Evolutionary conservation across 2,888 invertebrate species (phyloP), one percentile per base, ranked within the genome.

Genomic region (Tachina grossa): DNA sequence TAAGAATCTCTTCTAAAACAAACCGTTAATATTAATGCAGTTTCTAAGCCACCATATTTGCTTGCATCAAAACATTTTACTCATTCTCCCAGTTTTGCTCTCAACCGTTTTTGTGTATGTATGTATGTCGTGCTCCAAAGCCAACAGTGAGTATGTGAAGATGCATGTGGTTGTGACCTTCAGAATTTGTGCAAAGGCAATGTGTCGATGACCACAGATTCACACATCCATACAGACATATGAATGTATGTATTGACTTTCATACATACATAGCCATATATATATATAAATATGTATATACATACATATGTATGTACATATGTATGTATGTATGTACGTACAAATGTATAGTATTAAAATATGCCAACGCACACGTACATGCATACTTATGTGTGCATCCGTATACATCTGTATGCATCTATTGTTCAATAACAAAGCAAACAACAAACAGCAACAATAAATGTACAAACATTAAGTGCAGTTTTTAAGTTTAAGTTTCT

Each of bases 131-230:
- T 61, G 51, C 78, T 69, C 51, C 78, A 79, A 65, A 47, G 63
- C 87, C 90, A 87, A 59, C 68, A 75, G 76, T 76, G 55, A 63
- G 39, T 65, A 77, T 76, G 59, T 39, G 59, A 81, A 84, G 83
- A 84, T 89, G 88, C 83, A 87, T 92, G 92, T 92, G 91, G 92
- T 92, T 92, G 92, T 93, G 93, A 93, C 93, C 93, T 93, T 93
- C 93, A 93, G 91, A 93, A 92, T 93, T 92, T 92, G 92, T 92
- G 92, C 93, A 93, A 93, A 93, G 93, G 91, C 93, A 92, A 93
- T 93, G 93, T 93, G 93, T 93, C 93, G 93, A 93, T 93, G 93
- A 93, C 93, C 93, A 93, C 92, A 91, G 90, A 90, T 91, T 92
- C 89, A 90, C 89, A 88, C 87, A 88, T 85, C 83, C 77, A 84